Evolutionary conservation across 2,113 vertebrate genomes (phyloP), one percentile per base, ranked within the genome.

Genomic region (Podarcis raffonei): DNA sequence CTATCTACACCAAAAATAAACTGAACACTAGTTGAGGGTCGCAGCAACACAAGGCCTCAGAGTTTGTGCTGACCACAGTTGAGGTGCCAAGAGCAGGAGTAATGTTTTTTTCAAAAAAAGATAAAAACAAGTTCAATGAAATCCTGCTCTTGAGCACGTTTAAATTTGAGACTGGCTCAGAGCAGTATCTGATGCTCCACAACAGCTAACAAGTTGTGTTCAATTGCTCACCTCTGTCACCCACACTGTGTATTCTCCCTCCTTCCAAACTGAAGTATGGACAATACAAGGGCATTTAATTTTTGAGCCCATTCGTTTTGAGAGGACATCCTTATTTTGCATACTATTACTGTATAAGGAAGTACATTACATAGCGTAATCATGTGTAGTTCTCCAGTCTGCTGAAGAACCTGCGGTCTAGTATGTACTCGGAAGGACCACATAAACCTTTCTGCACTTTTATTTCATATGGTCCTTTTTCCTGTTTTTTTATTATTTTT

Each of bases 281-380:
- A 68, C 37, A 65, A 1, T 42, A 2, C 30, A 68, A 18, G 59
- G 8, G 9, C 48, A 35, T 12, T 79, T 71, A 81, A 3, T 25
- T 74, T 42, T 82, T 35, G 57, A 84, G 85, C 48, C 6, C 0
- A 4, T 66, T 75, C 2, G 0, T 65, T 68, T 84, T 76, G 87
- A 68, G 2, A 12, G 32, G 79, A 12, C 9, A 27, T 53, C n/a
- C 0, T 0, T 16, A 18, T 82, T 35, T 79, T 57, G 18, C 0
- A 0, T 72, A 35, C 0, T 9, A 48, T 48, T 48, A 42, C 39
- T 39, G 39, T 39, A 23, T 48, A 37, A 57, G 66, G 39, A 81
- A 80, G 35, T 0, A 0, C 3, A 0, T 0, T 74, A 32, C 1
- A 3, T 48, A 92, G 76, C n/a, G 0, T 0, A 81, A 91, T 90